These are phyloP conservation scores for Antrozous pallidus DNA, from an alignment of 2,797 vertebrate species.

Conservation along the genomic window DNA sequence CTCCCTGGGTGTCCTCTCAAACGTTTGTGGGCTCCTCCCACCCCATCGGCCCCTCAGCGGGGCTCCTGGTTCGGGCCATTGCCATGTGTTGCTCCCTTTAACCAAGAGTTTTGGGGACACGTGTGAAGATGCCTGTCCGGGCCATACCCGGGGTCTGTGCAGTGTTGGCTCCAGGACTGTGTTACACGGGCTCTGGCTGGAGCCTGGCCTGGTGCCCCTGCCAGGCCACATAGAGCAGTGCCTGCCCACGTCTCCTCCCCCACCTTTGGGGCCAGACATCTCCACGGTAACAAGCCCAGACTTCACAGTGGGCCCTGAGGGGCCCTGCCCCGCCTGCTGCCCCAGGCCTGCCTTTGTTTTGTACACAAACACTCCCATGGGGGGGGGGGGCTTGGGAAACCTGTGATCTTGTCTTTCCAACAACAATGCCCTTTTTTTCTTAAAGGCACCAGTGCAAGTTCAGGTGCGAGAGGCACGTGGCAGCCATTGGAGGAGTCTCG, in stretches of 20 bases:
- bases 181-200: not conserved
- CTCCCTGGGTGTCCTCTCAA: not conserved
- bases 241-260: not conserved
- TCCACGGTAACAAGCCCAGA: not conserved
- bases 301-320: not conserved
- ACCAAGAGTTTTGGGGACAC: too few species aligned
- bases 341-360: conserved; percentile 40
- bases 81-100: not conserved
- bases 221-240: not conserved
- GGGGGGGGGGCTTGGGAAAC: not conserved
- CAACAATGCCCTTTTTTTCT: conserved; percentile 47
- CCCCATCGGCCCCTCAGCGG: too few species aligned
- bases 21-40: not conserved
- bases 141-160: fast-evolving
- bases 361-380: conserved; percentile 12
- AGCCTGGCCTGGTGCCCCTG: not conserved
- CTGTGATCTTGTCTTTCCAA: conserved; percentile 51
- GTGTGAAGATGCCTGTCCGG: not conserved
- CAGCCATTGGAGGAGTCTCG: not conserved
- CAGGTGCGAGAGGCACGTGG: not conserved
- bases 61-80: too few species aligned
- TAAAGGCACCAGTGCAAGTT: conserved; percentile 37
- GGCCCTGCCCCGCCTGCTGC: not conserved
- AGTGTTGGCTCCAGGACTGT: fast-evolving
- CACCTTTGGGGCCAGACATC: not conserved